Evolutionary conservation across 2,113 vertebrate genomes (phyloP), one percentile per base, ranked within the genome.

Genomic region (Coptodon bakossiorum): DNA sequence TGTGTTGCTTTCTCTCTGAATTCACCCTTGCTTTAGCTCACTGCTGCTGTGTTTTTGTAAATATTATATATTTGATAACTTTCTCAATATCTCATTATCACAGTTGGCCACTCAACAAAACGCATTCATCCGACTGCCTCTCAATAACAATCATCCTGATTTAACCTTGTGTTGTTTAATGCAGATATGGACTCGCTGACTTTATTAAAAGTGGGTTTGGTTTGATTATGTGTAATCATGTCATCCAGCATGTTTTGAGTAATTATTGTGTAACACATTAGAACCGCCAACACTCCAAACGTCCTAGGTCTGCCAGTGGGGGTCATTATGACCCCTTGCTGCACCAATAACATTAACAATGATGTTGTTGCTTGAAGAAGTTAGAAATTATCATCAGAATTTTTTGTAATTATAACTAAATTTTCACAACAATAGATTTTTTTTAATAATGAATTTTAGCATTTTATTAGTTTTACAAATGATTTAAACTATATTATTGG

Each of bases 11-110:
- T 66, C n/a, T 63, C 22, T 53, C 8, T 16, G 27, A 78, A 38
- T 3, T 24, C 7, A 9, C 0, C 8, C 45, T 6, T 48, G 48
- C 27, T 86, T 80, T 71, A 19, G 12, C 17, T 3, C 36, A 9
- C n/a, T 48, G 53, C 54, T 80, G 43, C 29, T 13, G 13, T 8
- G 14, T 5, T 79, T 88, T 73, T 56, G 34, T 40, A 84, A 13
- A 59, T 80, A 81, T 50, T 48, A 16, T 22, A 34, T 31, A 2
- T 85, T 83, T 38, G 71, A 78, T 83, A 85, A 29, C 40, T 82
- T 56, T 31, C 43, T 76, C 24, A 83, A 24, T 22, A 19, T 38
- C 85, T 89, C 50, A 40, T 90, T 87, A 90, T 83, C 34, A 56
- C 29, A 3, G 40, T 50, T 34, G 45, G 29, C 68, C 57, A 27